Evolutionary conservation across 2,888 invertebrate genomes (phyloP), one percentile per base, ranked within the genome.

Genomic region (Drosophila rubida): DNA sequence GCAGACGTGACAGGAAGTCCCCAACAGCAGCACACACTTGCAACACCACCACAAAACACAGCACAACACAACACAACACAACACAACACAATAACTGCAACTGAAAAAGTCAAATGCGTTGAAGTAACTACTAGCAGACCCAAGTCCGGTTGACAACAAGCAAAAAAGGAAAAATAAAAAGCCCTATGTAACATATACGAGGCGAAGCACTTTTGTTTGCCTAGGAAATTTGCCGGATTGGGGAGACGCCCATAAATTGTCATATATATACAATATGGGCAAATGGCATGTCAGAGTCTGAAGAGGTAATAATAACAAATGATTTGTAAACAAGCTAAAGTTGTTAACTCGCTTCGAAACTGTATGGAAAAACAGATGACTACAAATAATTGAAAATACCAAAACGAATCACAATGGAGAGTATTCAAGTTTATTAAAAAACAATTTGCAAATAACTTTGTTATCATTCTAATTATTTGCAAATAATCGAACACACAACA

Each of bases 1-100:
- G 54, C 71, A 61, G 61, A 71, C 71, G 71, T 71, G 71, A 71
- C 71, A 71, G 71, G 71, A 71, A 71, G 71, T 59, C 30, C 44
- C 19, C 41, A 19, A 16, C 39, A 41, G 53, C 57, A 53, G 19
- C 39, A 67, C 23, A 32, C 23, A 49, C 23, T n/a, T n/a, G n/a
- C n/a, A n/a, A n/a, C n/a, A n/a, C n/a, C n/a, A n/a, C n/a, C n/a
- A n/a, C n/a, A n/a, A n/a, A n/a, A 6, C 23, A 14, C 39, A 23
- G n/a, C 22, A 35, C 35, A 54, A 2, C 37, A 63, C 57, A 53
- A 16, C 39, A 67, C 30, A 35, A 50, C 19, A 19, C 19, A 8
- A 14, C 39, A 25, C 23, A 57, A 25, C 54, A 5, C 37, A 63
- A 45, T 16, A 49, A 11, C 42, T 16, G 4, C 13, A 22, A 41